Evolutionary conservation across 2,888 invertebrate genomes (phyloP).

Genomic region (Nudaria mundana): DNA sequence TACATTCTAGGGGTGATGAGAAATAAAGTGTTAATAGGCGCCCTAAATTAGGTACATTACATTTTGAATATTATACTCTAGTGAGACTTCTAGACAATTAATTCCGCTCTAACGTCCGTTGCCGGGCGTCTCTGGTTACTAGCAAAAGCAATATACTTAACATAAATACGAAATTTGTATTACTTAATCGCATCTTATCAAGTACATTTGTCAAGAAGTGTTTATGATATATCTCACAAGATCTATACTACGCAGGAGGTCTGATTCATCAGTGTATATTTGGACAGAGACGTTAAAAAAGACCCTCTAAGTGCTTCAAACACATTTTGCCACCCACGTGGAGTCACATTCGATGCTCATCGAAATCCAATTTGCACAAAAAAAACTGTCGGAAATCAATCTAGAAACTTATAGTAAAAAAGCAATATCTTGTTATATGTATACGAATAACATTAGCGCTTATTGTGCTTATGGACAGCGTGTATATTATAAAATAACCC

Average conservation of each 20-base stretch:
- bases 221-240: constrained; percentile 29
- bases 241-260: constrained; percentile 66
- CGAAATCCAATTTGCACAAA: constrained; percentile 40
- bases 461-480: too few relatives aligned
- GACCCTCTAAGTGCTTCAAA: constrained; percentile 36
- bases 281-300: constrained; percentile 44
- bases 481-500: too few relatives aligned
- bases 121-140: too few relatives aligned
- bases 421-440: not conserved
- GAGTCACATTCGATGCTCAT: constrained; percentile 49
- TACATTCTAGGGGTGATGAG: too few relatives aligned
- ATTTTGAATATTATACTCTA: too few relatives aligned
- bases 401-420: constrained; percentile 10
- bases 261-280: constrained; percentile 58
- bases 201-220: constrained; percentile 19
- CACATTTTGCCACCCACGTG: constrained; percentile 61
- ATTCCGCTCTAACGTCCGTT: too few relatives aligned
- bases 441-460: not conserved
- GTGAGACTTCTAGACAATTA: too few relatives aligned
- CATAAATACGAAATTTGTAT: not conserved
- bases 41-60: too few relatives aligned
- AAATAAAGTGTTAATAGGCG: too few relatives aligned
- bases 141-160: not conserved
- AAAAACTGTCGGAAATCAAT: constrained; percentile 45
- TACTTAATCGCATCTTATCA: constrained; percentile 22